A percentile compares a stretch with the other conserved stretches of the same genome.
phyloP scores from a whole-genome alignment of 2,113 vertebrate species.

The Solenodon paradoxus region DNA sequence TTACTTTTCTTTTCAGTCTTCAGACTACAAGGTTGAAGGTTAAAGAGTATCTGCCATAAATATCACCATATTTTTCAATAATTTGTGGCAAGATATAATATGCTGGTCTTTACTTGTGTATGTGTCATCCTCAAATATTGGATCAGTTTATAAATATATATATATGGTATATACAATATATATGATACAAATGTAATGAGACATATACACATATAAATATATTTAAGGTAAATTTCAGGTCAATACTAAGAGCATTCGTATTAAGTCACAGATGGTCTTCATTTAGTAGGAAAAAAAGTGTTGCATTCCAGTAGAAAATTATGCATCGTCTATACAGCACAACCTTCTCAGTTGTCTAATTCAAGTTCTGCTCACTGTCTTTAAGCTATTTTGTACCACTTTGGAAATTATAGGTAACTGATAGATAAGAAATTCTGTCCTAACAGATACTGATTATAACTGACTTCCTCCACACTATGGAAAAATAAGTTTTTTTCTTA shows the following conservation, averaged over 20 bases:
- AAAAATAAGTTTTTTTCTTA: conserved; percentile 6
- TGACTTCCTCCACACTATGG: neutral
- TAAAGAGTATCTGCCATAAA: neutral
- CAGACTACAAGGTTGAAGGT: neutral
- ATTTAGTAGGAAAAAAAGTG: neutral
- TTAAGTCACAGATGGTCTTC: neutral
- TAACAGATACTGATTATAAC: conserved; percentile 28
- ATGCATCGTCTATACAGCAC: neutral
- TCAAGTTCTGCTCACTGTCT: neutral
- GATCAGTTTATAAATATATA: neutral
- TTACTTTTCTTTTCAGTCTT: neutral
- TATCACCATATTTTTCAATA: neutral
- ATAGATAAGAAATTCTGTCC: neutral
- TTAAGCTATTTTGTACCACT: neutral
- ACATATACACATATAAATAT: too few species aligned
- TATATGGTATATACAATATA: too few species aligned
- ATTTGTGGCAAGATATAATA: neutral
- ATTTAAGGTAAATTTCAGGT: neutral
- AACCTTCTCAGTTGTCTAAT: neutral
- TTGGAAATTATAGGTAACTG: neutral
- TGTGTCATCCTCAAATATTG: neutral
- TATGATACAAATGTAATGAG: too few species aligned
- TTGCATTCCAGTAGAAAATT: neutral
- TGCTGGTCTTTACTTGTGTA: neutral
- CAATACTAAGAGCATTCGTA: neutral